These are phyloP conservation scores for Anniella stebbinsi DNA, from an alignment of 2,797 vertebrate species.

Conservation along the genomic window DNA sequence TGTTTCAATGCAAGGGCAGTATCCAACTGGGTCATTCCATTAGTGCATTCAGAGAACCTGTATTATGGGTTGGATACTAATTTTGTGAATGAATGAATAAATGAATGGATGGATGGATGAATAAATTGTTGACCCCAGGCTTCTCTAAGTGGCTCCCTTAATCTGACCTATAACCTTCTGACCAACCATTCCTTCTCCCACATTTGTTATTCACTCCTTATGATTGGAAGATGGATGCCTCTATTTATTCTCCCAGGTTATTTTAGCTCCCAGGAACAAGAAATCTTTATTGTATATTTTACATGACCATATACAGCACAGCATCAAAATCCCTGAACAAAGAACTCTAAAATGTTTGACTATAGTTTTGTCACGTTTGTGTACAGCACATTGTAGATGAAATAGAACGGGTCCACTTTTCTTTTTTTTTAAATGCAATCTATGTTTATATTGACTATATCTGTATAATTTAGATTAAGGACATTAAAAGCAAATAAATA, in stretches of 20 bases:
- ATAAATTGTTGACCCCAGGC: not conserved
- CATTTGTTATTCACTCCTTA: not conserved
- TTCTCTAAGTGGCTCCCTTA: too few species aligned
- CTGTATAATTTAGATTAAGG: conserved; percentile 9
- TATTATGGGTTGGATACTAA: too few species aligned
- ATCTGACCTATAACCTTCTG: not conserved
- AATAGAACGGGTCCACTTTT: conserved; percentile 1
- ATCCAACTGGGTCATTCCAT: too few species aligned
- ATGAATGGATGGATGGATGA: not conserved
- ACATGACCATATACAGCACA: not conserved
- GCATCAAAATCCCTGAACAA: not conserved
- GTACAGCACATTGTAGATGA: not conserved
- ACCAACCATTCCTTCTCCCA: not conserved
- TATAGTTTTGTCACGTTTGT: conserved; percentile 9
- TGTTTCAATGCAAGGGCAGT: too few species aligned
- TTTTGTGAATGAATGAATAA: too few species aligned
- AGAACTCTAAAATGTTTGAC: not conserved
- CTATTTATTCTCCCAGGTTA: not conserved
- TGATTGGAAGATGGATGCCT: not conserved
- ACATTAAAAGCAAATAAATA: conserved; percentile 22
- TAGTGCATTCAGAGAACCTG: too few species aligned
- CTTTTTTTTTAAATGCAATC: not conserved
- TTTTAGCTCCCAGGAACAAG: not conserved
- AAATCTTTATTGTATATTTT: not conserved
- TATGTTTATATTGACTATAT: conserved; percentile 11